Evolutionary conservation across 1,140 invertebrate species (phyloP).

Genomic region (Rhagoletis pomonella): DNA sequence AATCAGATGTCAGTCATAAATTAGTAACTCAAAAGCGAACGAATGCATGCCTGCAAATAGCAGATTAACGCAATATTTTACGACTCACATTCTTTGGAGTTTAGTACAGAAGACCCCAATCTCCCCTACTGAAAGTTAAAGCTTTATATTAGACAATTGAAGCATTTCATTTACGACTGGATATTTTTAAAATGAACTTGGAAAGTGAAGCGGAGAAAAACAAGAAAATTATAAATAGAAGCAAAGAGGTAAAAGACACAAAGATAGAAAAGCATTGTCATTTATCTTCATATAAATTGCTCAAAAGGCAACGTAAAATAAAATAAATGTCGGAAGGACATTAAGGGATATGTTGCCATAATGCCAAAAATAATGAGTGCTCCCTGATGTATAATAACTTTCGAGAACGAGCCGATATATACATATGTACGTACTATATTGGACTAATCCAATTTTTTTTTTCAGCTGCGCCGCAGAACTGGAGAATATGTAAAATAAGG

Average conservation of each 20-base stretch:
- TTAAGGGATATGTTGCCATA: too few relatives aligned
- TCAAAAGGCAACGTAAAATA: too few relatives aligned
- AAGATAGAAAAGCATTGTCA: not conserved
- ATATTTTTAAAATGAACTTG: not conserved
- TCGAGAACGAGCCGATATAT: too few relatives aligned
- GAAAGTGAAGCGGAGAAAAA: too few relatives aligned
- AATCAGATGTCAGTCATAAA: not conserved
- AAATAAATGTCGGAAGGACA: too few relatives aligned
- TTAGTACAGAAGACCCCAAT: not conserved
- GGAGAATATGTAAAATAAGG: too few relatives aligned
- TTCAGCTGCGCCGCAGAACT: too few relatives aligned
- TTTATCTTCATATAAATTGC: not conserved
- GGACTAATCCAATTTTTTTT: too few relatives aligned
- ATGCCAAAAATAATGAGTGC: too few relatives aligned
- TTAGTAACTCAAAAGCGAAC: not conserved
- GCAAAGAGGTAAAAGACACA: not conserved
- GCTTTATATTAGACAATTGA: not conserved
- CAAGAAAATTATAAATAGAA: too few relatives aligned
- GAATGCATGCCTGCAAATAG: not conserved
- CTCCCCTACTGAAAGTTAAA: not conserved
- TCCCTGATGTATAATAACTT: too few relatives aligned
- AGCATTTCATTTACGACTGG: not conserved
- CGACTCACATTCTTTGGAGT: not conserved
- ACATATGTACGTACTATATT: too few relatives aligned
- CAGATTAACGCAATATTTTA: not conserved